Conservation (phyloP, 1,140 invertebrate species). For the Neodiprion pinetum region DNA sequence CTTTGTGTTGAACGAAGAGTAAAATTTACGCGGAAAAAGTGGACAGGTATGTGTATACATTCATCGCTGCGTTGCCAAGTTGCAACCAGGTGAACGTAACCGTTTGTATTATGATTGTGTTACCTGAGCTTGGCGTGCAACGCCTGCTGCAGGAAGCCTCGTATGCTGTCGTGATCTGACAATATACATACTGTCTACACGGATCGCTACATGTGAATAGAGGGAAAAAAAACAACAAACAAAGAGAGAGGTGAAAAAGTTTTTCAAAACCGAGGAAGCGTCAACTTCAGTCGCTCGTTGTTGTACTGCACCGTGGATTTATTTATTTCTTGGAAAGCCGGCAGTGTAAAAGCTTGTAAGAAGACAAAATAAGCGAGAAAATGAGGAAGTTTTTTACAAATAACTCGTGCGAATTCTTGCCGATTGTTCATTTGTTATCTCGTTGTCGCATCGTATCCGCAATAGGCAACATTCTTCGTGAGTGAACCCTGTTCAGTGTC, state of each 20-base stretch:
- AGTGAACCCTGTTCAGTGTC: background rate
- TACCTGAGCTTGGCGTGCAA: background rate
- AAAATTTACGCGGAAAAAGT: slow-evolving; percentile 6
- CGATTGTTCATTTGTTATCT: background rate
- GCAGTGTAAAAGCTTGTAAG: background rate
- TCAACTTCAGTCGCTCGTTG: too few relatives aligned
- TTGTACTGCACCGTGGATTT: too few relatives aligned
- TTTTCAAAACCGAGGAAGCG: too few relatives aligned
- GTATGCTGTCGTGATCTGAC: background rate
- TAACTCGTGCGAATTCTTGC: background rate
- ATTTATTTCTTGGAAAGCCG: background rate
- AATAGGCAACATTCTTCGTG: background rate
- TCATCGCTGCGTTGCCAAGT: slow-evolving; percentile 20
- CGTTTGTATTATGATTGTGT: slow-evolving; percentile 8
- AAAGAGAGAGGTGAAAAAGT: too few relatives aligned
- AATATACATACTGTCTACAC: too few relatives aligned
- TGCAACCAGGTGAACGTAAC: slow-evolving; percentile 18
- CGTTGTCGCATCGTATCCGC: background rate
- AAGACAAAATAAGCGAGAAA: background rate
- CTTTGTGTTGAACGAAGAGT: background rate
- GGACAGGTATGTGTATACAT: slow-evolving; percentile 10
- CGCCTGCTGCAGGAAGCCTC: background rate
- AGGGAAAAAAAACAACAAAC: too few relatives aligned
- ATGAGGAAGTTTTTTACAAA: background rate
- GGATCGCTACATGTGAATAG: too few relatives aligned